Base-by-base conservation (phyloP, 2,888 invertebrate genomes). In the Tanypteryx hageni region DNA sequence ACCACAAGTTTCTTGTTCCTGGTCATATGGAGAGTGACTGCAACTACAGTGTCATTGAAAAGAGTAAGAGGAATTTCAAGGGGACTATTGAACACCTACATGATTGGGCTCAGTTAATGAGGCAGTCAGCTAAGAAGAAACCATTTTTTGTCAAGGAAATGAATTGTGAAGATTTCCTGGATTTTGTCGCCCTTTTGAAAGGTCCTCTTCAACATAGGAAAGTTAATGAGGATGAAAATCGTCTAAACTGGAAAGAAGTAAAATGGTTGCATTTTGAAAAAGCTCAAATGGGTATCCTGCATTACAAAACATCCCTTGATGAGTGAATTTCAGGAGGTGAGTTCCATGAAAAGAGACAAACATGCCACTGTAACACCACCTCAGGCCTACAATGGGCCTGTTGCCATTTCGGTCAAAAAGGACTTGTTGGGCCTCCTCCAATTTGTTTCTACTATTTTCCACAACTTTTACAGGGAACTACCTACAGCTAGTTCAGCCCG, bases 81-180 rank as follows among this genome's bases (percentile, higher is more conserved):
- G 92, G 85, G 10, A 83, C 58, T 59, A 91, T 68, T 92, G 89
- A 89, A 92, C 92, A 91, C 76, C 91, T 89, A 18, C 81, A 92
- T 91, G 92, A 92, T 31, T 91, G 92, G 92, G 89, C 92, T 7
- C 81, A 91, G 22, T n/a, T 92, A 44, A 92, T 92, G 31, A 58
- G 81, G 44, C 81, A 92, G 31, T 16, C 76, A 68, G 44, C 1
- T n/a, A 91, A 91, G 14, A 89, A 92, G 56, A 92, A 92, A 61
- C 92, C 31, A 61, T 92, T 92, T 82, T 59, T 92, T 82, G 83
- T 92, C 8, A 92, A 82, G 22, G 92, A 92, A 92, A 92, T 92
- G 84, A 8, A 27, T 58, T n/a, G n/a, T n/a, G n/a, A n/a, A n/a
- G n/a, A n/a, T n/a, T n/a, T n/a, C n/a, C n/a, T n/a, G n/a, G n/a